Conservation (phyloP, 2,888 invertebrate species). For the Lacanobia wlatinum region DNA sequence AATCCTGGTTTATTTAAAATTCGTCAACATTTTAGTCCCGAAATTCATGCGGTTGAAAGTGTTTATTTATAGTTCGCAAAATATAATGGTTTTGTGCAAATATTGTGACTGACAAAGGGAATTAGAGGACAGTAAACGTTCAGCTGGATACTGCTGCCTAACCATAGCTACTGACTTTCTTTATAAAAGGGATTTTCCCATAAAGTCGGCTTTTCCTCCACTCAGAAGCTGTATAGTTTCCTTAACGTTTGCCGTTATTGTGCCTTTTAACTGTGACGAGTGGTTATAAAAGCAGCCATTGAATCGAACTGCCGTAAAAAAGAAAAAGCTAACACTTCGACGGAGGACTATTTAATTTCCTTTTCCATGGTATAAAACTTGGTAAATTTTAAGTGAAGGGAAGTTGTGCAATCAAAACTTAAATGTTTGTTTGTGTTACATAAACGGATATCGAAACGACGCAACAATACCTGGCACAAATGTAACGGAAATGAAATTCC, state of each 20-base stretch:
- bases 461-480: background rate
- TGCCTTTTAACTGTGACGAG: background rate
- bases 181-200: conserved; percentile 1
- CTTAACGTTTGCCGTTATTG: background rate
- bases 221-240: background rate
- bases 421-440: background rate
- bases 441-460: background rate
- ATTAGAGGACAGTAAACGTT: background rate
- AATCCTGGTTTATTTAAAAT: conserved; percentile 3
- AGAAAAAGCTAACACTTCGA: background rate
- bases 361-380: background rate
- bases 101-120: background rate
- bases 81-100: background rate
- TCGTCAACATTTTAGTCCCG: background rate
- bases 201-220: background rate
- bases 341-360: background rate
- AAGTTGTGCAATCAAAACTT: background rate
- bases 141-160: background rate
- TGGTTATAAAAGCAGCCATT: conserved; percentile 4
- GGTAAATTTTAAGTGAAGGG: background rate
- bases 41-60: conserved; percentile 8
- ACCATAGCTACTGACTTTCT: background rate
- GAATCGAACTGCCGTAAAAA: background rate
- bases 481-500: conserved; percentile 32
- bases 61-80: conserved; percentile 6